Base-by-base conservation (phyloP, 2,797 vertebrate genomes). In the Chelmon rostratus region DNA sequence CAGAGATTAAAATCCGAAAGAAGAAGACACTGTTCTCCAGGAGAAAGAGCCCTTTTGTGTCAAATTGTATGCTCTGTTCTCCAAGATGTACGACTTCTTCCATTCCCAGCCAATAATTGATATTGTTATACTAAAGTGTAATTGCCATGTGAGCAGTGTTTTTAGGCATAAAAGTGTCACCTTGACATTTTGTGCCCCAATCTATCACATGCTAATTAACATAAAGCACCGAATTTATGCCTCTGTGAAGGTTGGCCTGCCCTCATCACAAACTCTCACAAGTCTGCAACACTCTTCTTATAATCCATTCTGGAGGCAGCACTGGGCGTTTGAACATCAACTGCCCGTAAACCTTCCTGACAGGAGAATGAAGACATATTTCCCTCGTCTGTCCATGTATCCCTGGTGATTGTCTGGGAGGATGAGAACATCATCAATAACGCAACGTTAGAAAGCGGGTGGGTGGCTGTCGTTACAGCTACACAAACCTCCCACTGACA, bases 401-500 rank as follows among this genome's bases (percentile, higher is more conserved):
- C 89, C 86, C 89, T 13, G 57, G 86, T 76, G 88, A 91, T 86
- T 82, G 87, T 91, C 91, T 86, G 79, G 78, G 78, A 87, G 87
- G 89, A 90, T 81, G 89, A 89, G 81, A 81, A 81, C 71, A 86
- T 90, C 92, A 93, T 93, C 88, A 92, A 93, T 91, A 93, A 92
- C 77, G 18, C 50, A 83, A 80, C n/a, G 63, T 79, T 73, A 47
- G 84, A 85, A 76, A 86, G 87, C 63, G 57, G 53, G 73, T 78
- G 75, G 86, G 82, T 73, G 89, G 80, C 65, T 81, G 77, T 81
- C 56, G 59, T 76, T 71, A 61, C 28, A 58, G 83, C 78, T 79
- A 69, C 78, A 82, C 84, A 78, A 78, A 79, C 88, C 86, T 86
- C 85, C 82, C 76, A 73, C 88, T 79, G 84, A 87, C 81, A 80